Base-by-base conservation (phyloP, 2,888 invertebrate species). In the Frankliniella intonsa region DNA sequence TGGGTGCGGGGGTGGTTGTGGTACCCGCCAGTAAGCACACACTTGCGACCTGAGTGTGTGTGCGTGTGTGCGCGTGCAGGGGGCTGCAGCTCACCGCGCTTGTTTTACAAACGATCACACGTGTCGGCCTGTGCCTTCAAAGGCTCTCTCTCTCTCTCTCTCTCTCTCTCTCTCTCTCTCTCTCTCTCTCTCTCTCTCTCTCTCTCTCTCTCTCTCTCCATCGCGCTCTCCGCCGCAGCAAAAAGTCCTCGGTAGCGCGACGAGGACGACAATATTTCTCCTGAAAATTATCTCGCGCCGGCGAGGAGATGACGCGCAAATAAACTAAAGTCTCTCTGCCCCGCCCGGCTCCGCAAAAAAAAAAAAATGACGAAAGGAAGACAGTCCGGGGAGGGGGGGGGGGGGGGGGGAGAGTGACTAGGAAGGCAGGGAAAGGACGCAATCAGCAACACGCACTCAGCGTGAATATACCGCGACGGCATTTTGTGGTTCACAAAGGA, bases 291-390 rank as follows among this genome's bases (percentile, higher is more conserved):
- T 76, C 69, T 76, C 69, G 69, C 69, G 25, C 69, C 69, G 25
- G 22, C 12, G 69, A 22, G 25, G 69, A 76, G 69, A 76, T 76
- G 69, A 76, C 69, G 69, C 69, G 69, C 22, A 76, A 76, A 76
- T 76, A 76, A 76, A 76, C 69, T 76, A 25, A 76, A 69, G 69
- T 22, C 38, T 38, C 38, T 38, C 38, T 38, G 62, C 62, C 3
- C 14, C 17, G 55, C 14, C 62, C 19, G 17, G 62, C 62, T 62
- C 62, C 17, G 62, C 38, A 38, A 38, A 5, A 38, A 38, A 2
- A 2, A 38, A 38, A 5, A 38, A 38, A 2, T 55, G 55, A 55
- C 55, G 55, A 7, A 14, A 0, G 62, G 62, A 14, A 62, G 62
- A 17, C 62, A n/a, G 19, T 7, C 19, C 62, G 62, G 62, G 62